A percentile compares a stretch with the other conserved stretches of the same genome.
Evolutionary conservation across 2,888 invertebrate genomes (phyloP).

Genomic region (Macrostomum cliftonense): DNA sequence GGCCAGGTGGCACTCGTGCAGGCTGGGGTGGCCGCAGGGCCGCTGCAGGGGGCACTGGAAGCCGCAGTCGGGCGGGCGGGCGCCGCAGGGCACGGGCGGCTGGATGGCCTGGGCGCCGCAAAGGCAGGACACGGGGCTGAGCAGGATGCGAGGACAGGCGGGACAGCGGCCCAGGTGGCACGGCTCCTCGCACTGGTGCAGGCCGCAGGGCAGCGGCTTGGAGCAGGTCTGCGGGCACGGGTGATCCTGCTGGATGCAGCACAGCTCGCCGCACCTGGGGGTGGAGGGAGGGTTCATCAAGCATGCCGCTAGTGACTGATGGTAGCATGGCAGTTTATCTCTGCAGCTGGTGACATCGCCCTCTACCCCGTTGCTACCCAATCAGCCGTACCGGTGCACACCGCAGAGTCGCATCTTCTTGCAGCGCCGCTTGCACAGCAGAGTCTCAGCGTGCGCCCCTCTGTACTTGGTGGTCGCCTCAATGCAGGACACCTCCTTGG

Average conservation of each 20-base stretch:
- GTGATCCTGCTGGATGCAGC: conserved; percentile 61
- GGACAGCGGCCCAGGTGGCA: conserved; percentile 60
- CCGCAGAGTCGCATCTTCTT: conserved; percentile 29
- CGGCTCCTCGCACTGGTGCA: conserved; percentile 64
- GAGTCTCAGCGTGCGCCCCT: conserved; percentile 57
- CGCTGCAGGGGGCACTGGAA: conserved; percentile 57
- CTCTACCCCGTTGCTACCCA: conserved; percentile 53
- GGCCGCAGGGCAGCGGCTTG: conserved; percentile 61
- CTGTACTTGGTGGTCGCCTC: conserved; percentile 46
- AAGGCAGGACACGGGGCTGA: conserved; percentile 47
- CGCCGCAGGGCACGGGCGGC: conserved; percentile 82
- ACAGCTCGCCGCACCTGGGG: conserved; percentile 60
- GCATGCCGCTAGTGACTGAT: neutral
- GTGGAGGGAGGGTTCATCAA: conserved; percentile 13
- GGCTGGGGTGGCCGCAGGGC: conserved; percentile 59
- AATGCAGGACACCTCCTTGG: conserved; percentile 48
- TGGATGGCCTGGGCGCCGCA: conserved; percentile 67
- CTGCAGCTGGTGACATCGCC: no score
- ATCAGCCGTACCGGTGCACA: conserved; percentile 50
- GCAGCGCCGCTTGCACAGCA: conserved; percentile 56
- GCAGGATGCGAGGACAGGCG: conserved; percentile 52
- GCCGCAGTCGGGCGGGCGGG: conserved; percentile 59
- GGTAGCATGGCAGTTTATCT: conserved; percentile 35
- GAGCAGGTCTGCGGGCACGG: conserved; percentile 51
- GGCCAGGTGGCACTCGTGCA: conserved; percentile 60